Evolutionary conservation across 1,140 invertebrate species (phyloP).

Genomic region (Scaptomyza montana): DNA sequence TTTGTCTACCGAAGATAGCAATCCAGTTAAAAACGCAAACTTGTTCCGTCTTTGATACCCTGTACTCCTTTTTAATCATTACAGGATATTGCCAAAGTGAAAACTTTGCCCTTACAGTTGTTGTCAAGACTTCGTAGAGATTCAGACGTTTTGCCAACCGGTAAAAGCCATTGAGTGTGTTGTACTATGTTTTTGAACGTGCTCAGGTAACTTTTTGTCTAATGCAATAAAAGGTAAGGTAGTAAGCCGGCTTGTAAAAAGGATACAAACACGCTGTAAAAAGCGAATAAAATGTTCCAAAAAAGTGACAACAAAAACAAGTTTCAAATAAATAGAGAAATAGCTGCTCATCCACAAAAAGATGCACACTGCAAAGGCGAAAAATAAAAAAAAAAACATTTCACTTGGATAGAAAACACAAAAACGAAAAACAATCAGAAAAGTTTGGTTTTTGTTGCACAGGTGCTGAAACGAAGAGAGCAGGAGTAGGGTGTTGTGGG

Average conservation of each 20-base stretch:
- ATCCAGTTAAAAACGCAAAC: neutral
- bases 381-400: neutral
- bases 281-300: conserved; percentile 71
- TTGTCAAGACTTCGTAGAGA: neutral
- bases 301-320: conserved; percentile 55
- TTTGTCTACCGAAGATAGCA: too few relatives aligned
- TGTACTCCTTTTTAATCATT: neutral
- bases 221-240: conserved; percentile 63
- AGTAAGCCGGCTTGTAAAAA: conserved; percentile 72
- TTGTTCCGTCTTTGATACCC: neutral
- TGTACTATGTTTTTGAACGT: conserved; percentile 34
- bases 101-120: neutral
- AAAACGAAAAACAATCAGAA: conserved; percentile 62
- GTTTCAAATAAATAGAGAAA: conserved; percentile 47
- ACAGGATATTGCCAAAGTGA: conserved; percentile 5
- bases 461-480: conserved; percentile 26
- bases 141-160: neutral
- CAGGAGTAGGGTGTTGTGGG: conserved; percentile 45
- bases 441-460: conserved; percentile 53
- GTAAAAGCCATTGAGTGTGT: neutral
- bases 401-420: conserved; percentile 4
- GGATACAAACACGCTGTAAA: conserved; percentile 68
- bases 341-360: conserved; percentile 2
- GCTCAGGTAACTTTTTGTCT: conserved; percentile 48
- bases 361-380: conserved; percentile 5